Conservation (phyloP, 2,113 vertebrate species). For the Prunella fulvescens region DNA sequence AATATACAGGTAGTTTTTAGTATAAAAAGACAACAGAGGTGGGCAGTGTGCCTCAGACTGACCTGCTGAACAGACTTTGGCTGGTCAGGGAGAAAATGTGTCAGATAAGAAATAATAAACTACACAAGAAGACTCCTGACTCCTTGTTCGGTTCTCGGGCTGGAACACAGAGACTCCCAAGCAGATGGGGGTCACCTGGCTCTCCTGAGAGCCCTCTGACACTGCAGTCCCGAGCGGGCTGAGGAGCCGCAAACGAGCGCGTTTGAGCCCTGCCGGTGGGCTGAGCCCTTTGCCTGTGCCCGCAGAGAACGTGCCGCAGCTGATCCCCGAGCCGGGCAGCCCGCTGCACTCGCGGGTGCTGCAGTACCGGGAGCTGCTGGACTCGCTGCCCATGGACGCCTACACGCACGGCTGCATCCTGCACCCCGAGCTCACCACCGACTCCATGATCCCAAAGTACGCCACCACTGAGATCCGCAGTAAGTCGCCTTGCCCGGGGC, state of each 20-base stretch:
- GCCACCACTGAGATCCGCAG: constrained; percentile 98
- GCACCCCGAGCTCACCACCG: constrained; percentile 95
- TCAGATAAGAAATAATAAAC: too few relatives aligned
- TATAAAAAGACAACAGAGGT: too few relatives aligned
- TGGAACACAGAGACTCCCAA: too few relatives aligned
- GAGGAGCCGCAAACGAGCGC: rapidly evolving
- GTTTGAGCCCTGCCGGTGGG: rapidly evolving
- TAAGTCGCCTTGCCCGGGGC: constrained; percentile 78
- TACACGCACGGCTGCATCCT: constrained; percentile 99
- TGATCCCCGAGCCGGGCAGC: constrained; percentile 87
- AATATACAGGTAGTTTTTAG: too few relatives aligned
- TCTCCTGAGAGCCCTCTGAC: too few relatives aligned
- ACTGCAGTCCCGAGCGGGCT: not conserved
- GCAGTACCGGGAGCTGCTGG: constrained; percentile 94
- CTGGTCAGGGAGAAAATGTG: too few relatives aligned
- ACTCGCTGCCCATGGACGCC: constrained; percentile 95
- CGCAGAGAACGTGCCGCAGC: constrained; percentile 84
- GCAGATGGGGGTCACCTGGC: too few relatives aligned
- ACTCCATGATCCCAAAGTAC: constrained; percentile 99
- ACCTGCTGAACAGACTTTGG: too few relatives aligned
- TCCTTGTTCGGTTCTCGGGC: too few relatives aligned
- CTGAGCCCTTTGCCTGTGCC: not conserved
- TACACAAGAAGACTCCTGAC: too few relatives aligned
- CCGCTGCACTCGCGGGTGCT: constrained; percentile 83
- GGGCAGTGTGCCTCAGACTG: too few relatives aligned